Conservation (phyloP, 2,888 invertebrate genomes). For the Acrobasis repandana region DNA sequence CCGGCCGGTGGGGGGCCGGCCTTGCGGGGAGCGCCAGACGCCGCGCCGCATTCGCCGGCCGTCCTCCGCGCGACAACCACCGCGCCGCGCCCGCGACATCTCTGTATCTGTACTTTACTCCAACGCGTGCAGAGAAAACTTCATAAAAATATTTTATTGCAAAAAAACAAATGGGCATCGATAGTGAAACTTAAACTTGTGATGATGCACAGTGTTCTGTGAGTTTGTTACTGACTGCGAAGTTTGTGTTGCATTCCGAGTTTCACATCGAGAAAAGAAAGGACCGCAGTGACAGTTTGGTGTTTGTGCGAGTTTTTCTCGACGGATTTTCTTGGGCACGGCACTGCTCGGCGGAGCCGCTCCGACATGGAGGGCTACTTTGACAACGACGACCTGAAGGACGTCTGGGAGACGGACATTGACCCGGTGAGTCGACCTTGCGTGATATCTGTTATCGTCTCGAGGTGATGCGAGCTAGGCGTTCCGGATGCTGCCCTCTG, state of each 20-base stretch:
- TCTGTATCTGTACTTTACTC: conserved; percentile 47
- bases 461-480: conserved; percentile 35
- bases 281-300: conserved; percentile 69
- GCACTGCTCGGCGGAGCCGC: conserved; percentile 67
- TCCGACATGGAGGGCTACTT: conserved; percentile 88
- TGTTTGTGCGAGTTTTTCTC: conserved; percentile 61
- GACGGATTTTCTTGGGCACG: conserved; percentile 57
- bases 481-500: conserved; percentile 10
- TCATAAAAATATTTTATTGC: conserved; percentile 61
- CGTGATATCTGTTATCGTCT: conserved; percentile 58
- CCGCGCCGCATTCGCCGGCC: conserved; percentile 66
- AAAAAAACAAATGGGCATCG: conserved; percentile 71
- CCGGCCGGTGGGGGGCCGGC: conserved; percentile 43
- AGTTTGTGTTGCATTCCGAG: conserved; percentile 46
- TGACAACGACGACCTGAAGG: conserved; percentile 89
- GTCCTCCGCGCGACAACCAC: conserved; percentile 50
- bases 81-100: conserved; percentile 37
- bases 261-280: conserved; percentile 51
- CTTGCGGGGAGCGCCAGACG: conserved; percentile 20
- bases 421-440: conserved; percentile 89
- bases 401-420: conserved; percentile 91
- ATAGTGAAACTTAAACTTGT: conserved; percentile 76
- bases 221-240: conserved; percentile 50
- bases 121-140: conserved; percentile 74
- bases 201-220: conserved; percentile 67